Evolutionary conservation across 1,140 invertebrate genomes (phyloP), one percentile per base, ranked within the genome.

Genomic region (Papilio polyxenes): DNA sequence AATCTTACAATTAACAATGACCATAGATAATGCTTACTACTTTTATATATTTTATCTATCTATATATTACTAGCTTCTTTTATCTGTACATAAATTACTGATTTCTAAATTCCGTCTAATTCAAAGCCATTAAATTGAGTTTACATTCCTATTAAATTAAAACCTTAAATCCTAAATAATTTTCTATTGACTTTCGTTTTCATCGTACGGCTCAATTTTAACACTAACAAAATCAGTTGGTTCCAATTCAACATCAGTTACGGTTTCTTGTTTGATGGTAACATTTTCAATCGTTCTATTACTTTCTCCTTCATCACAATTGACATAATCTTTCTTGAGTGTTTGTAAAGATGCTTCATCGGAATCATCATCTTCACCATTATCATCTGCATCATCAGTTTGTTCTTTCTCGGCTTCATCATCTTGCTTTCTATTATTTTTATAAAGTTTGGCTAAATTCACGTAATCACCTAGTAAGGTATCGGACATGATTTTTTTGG

Each of bases 181-280:
- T 69, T 72, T 31, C 23, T 80, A 82, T 69, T 83, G 79, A 48
- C 80, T 49, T 49, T 85, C 82, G 37, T 83, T 81, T 6, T 89
- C 88, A 20, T 89, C 86, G 75, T 92, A 91, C 23, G 89, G 88
- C 82, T 94, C 92, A 81, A 94, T 92, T 75, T 94, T 94, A 40
- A 94, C 89, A 49, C 89, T 90, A 8, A 94, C 92, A 87, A 94
- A 93, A 81, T 94, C 90, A 20, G 92, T 92, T 0, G 92, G 92
- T 75, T 92, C 91, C 40, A 93, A 77, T 49, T 88, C 87, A 11
- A 78, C 77, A 5, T 44, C 48, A 15, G 40, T 69, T 76, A 53
- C 81, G 53, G 53, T 48, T 48, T 81, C 62, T 31, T 56, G 75
- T 13, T 74, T 84, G 51, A 59, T 79, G 48, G 15, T 69, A 20